Conservation (phyloP, 2,797 vertebrate species). For the Hyperoplus lanceolatus region DNA sequence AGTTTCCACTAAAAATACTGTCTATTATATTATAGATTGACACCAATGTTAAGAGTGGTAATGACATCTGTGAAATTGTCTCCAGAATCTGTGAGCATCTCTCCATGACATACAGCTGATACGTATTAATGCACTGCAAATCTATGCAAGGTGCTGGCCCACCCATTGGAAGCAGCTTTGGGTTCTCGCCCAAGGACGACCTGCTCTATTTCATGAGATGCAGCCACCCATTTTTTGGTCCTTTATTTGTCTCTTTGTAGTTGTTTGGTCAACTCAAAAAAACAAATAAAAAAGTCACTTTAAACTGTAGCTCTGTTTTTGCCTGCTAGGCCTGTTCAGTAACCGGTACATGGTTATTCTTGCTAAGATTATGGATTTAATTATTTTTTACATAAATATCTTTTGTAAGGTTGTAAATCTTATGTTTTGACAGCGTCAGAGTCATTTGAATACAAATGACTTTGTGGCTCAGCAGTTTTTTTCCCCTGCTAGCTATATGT, state of each 20-base stretch:
- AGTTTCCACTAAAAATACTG: constrained; percentile 1
- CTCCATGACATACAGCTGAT: background rate
- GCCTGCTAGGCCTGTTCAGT: background rate
- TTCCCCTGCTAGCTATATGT: constrained; percentile 28
- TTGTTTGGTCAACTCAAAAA: background rate
- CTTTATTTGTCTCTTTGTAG: background rate
- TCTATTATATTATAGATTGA: background rate
- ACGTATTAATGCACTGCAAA: background rate
- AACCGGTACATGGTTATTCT: background rate
- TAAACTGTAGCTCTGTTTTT: background rate
- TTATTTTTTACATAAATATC: constrained; percentile 17
- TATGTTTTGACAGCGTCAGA: constrained; percentile 25
- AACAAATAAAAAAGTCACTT: background rate
- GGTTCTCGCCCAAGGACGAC: too few species aligned
- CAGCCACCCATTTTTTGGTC: too few species aligned
- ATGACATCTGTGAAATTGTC: background rate
- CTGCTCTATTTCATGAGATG: too few species aligned
- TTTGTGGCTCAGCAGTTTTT: constrained; percentile 33
- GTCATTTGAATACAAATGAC: constrained; percentile 28
- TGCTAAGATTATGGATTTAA: constrained; percentile 25
- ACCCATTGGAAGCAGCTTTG: too few species aligned
- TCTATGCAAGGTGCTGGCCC: background rate
- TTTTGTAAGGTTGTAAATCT: constrained; percentile 44
- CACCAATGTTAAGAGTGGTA: background rate
- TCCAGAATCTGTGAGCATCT: background rate